phyloP scores from a whole-genome alignment of 2,888 invertebrate species.

The Drosophila bunnanda region DNA sequence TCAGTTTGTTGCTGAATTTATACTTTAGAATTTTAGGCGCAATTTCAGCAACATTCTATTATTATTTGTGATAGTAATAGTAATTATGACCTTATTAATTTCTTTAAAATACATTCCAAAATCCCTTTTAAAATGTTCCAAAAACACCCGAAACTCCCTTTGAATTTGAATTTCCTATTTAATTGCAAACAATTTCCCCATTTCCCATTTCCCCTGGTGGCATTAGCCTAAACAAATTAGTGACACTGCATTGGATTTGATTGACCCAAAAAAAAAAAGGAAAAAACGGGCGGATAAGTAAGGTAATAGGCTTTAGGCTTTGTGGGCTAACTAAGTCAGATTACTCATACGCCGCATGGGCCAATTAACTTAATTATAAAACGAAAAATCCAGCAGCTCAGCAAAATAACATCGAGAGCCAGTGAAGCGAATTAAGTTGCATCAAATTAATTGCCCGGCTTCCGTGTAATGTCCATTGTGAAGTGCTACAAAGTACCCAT shows the following conservation, averaged over 20 bases:
- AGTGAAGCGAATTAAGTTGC: slow-evolving; percentile 23
- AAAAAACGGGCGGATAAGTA: slow-evolving; percentile 26
- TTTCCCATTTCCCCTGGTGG: background rate
- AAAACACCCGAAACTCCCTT: background rate
- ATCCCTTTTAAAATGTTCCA: background rate
- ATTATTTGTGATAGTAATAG: background rate
- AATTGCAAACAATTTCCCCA: background rate
- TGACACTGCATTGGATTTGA: slow-evolving; percentile 22
- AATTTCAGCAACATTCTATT: background rate
- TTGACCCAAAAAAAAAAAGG: slow-evolving; percentile 27
- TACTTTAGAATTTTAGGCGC: background rate
- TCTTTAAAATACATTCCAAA: background rate
- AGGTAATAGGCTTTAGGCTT: slow-evolving; percentile 49
- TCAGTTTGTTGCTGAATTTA: background rate
- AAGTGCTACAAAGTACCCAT: slow-evolving; percentile 6
- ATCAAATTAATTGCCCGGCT: slow-evolving; percentile 37
- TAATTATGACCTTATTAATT: background rate
- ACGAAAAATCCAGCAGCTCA: slow-evolving; percentile 28
- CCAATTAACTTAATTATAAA: slow-evolving; percentile 68
- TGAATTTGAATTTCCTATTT: background rate
- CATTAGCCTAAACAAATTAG: slow-evolving; percentile 14
- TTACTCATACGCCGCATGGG: slow-evolving; percentile 71
- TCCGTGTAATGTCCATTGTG: slow-evolving; percentile 41
- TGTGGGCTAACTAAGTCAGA: slow-evolving; percentile 53
- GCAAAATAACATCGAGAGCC: slow-evolving; percentile 19